Base-by-base conservation (phyloP, 2,113 vertebrate genomes). In the Leucoraja erinaceus region DNA sequence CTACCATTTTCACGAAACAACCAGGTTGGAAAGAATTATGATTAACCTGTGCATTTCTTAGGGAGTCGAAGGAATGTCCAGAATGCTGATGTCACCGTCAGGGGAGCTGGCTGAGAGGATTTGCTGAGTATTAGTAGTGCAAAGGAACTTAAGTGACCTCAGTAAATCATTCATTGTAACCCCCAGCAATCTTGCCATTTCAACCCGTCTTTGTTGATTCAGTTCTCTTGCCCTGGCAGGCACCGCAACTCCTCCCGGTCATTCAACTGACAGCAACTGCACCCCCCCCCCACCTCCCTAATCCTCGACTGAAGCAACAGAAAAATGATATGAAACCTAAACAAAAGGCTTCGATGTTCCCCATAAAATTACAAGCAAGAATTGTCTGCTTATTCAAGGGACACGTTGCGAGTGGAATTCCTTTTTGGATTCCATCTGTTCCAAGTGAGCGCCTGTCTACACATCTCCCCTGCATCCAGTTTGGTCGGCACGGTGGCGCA, bases 161-260 rank as follows among this genome's bases (percentile, higher is more conserved):
- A 63, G 83, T 88, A 88, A 88, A 88, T 88, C 83, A 88, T 66
- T 88, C 83, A 91, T 38, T 54, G 33, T 91, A 91, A 74, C 38
- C 5, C 90, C 10, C 66, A 91, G 90, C 31, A 47, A 91, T 28
- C 38, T 54, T 72, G 38, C 90, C 68, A 91, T 47, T 72, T 72
- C 90, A 91, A 47, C 90, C 25, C 4, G 1, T 74, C 20, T 7
- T 31, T 66, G 66, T 91, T 72, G 68, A 91, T 91, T 91, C 90
- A 72, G 68, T 91, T 91, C 68, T 22, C 38, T 72, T 72, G 90
- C 90, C 38, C 68, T 12, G 68, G 20, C 68, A 54, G 90, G 66
- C 38, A 72, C 90, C 12, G 68, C 16, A 70, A 74, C 33, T 72
- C 90, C 66, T 72, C 68, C 90, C 25, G 9, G 20, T 11, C 68